Evolutionary conservation across 2,797 vertebrate genomes (phyloP).

Genomic region (Megalops cyprinoides): DNA sequence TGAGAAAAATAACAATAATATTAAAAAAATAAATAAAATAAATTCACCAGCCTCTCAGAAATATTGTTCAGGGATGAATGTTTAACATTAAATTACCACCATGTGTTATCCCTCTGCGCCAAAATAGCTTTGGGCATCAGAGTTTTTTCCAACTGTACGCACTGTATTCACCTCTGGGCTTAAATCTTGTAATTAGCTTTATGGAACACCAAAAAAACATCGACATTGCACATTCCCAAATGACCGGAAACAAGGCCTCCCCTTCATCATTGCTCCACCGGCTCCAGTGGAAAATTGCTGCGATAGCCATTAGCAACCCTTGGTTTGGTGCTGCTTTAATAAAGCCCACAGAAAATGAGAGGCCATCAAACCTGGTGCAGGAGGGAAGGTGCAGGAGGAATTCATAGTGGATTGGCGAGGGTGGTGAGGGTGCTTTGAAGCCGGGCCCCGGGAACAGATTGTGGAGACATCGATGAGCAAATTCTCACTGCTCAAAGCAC

Average conservation of each 20-base stretch:
- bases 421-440: too few species aligned
- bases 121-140: not conserved
- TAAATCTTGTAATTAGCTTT: slow-evolving; percentile 33
- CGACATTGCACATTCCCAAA: not conserved
- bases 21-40: too few species aligned
- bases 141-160: not conserved
- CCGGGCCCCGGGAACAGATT: too few species aligned
- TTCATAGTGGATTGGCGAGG: too few species aligned
- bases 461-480: too few species aligned
- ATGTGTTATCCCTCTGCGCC: not conserved
- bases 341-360: not conserved
- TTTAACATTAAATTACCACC: slow-evolving; percentile 13
- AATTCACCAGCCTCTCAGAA: not conserved
- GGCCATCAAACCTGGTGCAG: not conserved
- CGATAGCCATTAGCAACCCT: slow-evolving; percentile 7
- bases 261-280: not conserved
- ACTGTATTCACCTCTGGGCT: slow-evolving; percentile 24
- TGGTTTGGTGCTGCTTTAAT: not conserved
- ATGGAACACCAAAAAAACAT: not conserved
- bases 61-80: slow-evolving; percentile 18
- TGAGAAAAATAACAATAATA: slow-evolving; percentile 22
- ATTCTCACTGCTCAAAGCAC: too few species aligned
- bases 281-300: not conserved
- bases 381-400: not conserved
- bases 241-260: not conserved